phyloP scores from a whole-genome alignment of 2,797 vertebrate genomes.

The Antrozous pallidus region DNA sequence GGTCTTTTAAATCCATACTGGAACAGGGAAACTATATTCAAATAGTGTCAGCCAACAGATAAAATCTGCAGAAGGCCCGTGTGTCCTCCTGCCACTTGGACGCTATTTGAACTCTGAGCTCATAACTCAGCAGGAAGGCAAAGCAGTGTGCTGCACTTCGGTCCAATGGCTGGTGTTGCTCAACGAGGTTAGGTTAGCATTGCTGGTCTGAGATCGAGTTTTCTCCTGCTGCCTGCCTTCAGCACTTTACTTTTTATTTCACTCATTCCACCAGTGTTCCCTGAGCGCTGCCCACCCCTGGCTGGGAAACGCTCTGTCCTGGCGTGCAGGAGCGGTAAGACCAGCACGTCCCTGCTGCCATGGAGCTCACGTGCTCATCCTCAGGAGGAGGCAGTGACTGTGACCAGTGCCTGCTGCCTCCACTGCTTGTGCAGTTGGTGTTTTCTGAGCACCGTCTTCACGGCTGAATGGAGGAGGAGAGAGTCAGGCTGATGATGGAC shows the following conservation, averaged over 20 bases:
- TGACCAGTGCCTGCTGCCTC: background rate
- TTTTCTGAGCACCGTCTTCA: background rate
- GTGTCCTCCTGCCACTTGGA: background rate
- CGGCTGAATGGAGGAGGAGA: background rate
- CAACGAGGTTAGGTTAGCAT: background rate
- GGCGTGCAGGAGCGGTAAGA: too few relatives aligned
- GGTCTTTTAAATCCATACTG: background rate
- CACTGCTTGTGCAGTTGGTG: background rate
- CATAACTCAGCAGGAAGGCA: background rate
- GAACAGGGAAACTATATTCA: background rate
- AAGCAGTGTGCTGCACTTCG: background rate
- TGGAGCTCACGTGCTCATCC: background rate
- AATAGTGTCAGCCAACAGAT: background rate
- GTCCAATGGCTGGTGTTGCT: background rate
- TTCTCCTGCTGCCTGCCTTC: background rate
- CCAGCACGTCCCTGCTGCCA: too few relatives aligned
- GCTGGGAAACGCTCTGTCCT: background rate
- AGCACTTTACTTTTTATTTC: background rate
- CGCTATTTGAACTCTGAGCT: background rate
- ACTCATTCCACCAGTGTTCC: background rate
- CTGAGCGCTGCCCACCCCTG: background rate
- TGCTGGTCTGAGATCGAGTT: background rate
- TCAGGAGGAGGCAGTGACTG: rapidly evolving
- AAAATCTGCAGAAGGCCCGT: background rate
- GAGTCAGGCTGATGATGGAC: background rate